These are phyloP conservation scores for Aphelenchoides avenae DNA, from an alignment of 1,140 invertebrate species.

Conservation along the genomic window DNA sequence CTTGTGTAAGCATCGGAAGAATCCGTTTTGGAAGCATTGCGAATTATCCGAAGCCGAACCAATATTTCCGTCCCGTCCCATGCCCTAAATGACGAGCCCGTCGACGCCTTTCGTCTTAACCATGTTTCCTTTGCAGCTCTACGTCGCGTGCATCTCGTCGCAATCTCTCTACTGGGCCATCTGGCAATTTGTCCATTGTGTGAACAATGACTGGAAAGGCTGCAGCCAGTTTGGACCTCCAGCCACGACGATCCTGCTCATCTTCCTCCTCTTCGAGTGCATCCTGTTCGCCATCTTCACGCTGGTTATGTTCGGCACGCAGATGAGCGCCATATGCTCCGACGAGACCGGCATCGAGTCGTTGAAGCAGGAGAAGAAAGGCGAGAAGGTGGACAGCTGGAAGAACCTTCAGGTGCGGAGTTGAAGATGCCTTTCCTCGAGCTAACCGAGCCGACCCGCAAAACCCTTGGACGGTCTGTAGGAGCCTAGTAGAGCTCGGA, in stretches of 20 bases:
- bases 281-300: constrained; percentile 97
- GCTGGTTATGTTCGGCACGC: constrained; percentile 90
- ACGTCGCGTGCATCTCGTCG: constrained; percentile 89
- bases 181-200: constrained; percentile 87
- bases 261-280: constrained; percentile 93
- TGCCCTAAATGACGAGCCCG: no score
- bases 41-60: no score
- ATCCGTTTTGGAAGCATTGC: no score
- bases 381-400: constrained; percentile 43
- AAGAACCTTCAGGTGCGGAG: constrained; percentile 60
- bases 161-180: constrained; percentile 86
- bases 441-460: constrained; percentile 32
- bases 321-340: constrained; percentile 94
- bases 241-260: constrained; percentile 84
- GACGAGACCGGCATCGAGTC: constrained; percentile 79
- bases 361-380: constrained; percentile 33
- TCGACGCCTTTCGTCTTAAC: no score
- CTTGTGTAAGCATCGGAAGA: no score
- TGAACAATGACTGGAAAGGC: constrained; percentile 83
- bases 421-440: not conserved
- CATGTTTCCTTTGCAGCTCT: constrained; percentile 79
- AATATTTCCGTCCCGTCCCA: no score
- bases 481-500: no score
- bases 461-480: constrained; percentile 54
- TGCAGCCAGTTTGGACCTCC: constrained; percentile 85